Conservation (phyloP, 2,888 invertebrate genomes). For the Cephus runcator region DNA sequence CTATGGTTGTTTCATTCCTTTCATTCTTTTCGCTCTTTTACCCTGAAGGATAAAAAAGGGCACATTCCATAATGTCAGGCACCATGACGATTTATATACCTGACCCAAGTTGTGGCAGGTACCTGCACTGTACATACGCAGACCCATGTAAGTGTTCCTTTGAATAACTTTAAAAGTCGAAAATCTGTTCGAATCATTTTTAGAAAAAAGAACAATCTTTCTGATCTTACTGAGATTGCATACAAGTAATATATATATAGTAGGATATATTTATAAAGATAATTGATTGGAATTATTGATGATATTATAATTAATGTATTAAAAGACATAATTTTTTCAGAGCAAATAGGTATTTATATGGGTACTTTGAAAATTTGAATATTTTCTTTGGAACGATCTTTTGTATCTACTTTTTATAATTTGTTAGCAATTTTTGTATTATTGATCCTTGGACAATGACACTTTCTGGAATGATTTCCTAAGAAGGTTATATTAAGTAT, state of each 20-base stretch:
- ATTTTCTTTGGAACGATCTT: background rate
- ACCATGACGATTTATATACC: slow-evolving; percentile 12
- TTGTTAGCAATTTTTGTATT: background rate
- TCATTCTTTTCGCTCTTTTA: background rate
- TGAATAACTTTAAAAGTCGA: background rate
- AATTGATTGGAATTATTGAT: too few species aligned
- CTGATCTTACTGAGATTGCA: background rate
- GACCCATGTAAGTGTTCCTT: background rate
- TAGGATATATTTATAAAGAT: too few species aligned
- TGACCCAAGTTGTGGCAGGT: background rate
- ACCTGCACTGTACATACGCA: background rate
- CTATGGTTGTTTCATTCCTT: background rate
- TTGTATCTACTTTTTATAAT: background rate
- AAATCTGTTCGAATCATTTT: background rate
- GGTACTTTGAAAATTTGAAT: background rate
- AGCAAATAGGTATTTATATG: background rate
- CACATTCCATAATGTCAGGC: slow-evolving; percentile 17
- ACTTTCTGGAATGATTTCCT: background rate
- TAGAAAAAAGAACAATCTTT: background rate
- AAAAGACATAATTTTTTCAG: too few species aligned
- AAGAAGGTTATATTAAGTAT: background rate
- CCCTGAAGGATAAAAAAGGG: background rate
- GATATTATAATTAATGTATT: too few species aligned
- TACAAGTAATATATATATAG: too few species aligned
- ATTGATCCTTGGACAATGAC: background rate